Evolutionary conservation across 2,113 vertebrate species (phyloP).

Genomic region (Bufo bufo): DNA sequence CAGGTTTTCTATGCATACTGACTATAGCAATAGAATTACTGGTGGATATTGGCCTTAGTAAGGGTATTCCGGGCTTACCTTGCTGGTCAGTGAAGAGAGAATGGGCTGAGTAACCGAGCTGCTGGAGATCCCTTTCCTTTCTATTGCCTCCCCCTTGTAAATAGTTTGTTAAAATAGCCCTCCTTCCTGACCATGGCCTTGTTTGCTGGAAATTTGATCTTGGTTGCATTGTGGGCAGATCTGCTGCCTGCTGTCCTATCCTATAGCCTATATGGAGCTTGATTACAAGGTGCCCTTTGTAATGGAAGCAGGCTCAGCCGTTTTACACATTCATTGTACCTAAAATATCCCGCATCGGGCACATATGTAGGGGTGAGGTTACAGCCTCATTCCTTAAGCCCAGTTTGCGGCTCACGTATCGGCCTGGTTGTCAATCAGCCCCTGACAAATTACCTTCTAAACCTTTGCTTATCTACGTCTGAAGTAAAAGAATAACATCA

Average conservation of each 20-base stretch:
- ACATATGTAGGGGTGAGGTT: constrained; percentile 47
- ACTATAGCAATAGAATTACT: too few relatives aligned
- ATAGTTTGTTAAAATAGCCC: constrained; percentile 54
- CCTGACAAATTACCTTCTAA: background rate
- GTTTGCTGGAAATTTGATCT: constrained; percentile 40
- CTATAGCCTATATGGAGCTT: constrained; percentile 15
- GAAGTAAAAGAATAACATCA: constrained; percentile 3
- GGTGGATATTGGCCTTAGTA: background rate
- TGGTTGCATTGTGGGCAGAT: constrained; percentile 40
- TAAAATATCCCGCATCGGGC: constrained; percentile 26
- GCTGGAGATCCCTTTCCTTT: background rate
- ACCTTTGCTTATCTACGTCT: background rate
- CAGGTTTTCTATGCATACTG: too few relatives aligned
- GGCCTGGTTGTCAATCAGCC: background rate
- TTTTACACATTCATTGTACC: constrained; percentile 50
- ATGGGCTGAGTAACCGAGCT: background rate
- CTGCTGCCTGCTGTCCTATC: background rate
- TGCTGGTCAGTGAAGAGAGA: background rate
- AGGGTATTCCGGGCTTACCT: background rate
- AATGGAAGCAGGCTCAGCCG: constrained; percentile 28
- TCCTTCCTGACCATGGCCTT: constrained; percentile 45
- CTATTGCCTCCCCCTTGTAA: constrained; percentile 25
- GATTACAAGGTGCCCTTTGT: constrained; percentile 56
- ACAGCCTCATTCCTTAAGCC: constrained; percentile 33
- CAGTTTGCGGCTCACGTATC: constrained; percentile 2